These are phyloP conservation scores for Chelmon rostratus DNA, from an alignment of 2,797 vertebrate genomes.

Conservation along the genomic window DNA sequence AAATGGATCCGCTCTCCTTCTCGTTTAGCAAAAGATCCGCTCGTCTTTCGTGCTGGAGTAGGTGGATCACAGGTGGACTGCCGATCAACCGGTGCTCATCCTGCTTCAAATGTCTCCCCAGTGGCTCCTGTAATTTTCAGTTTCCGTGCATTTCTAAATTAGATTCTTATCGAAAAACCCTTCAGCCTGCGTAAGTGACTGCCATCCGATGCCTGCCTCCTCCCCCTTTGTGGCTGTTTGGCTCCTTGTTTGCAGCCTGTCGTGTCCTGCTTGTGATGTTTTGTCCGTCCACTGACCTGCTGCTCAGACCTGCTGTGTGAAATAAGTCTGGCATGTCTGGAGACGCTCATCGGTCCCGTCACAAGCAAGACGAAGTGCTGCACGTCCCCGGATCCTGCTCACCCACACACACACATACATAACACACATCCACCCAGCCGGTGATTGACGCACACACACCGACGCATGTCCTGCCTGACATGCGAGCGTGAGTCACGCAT, in stretches of 20 bases:
- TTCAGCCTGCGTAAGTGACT: slow-evolving; percentile 8
- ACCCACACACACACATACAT: slow-evolving; percentile 23
- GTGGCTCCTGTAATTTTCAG: slow-evolving; percentile 18
- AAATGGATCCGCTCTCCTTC: slow-evolving; percentile 14
- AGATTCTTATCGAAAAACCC: slow-evolving; percentile 35
- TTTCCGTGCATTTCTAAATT: slow-evolving; percentile 47
- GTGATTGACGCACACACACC: slow-evolving; percentile 45
- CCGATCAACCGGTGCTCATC: slow-evolving; percentile 14
- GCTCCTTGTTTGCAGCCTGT: slow-evolving; percentile 10
- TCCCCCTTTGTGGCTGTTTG: not conserved
- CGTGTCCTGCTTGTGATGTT: not conserved
- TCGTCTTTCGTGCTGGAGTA: slow-evolving; percentile 12
- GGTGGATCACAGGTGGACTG: not conserved
- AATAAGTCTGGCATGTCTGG: slow-evolving; percentile 45
- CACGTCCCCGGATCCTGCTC: slow-evolving; percentile 14
- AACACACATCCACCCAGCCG: slow-evolving; percentile 17
- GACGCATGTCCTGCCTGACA: slow-evolving; percentile 59
- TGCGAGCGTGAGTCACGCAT: slow-evolving; percentile 49
- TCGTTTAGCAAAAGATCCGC: slow-evolving; percentile 10
- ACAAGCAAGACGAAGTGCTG: slow-evolving; percentile 19
- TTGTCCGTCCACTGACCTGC: slow-evolving; percentile 26
- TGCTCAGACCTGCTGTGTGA: slow-evolving; percentile 45
- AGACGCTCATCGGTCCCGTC: slow-evolving; percentile 27
- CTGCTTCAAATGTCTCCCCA: slow-evolving; percentile 1
- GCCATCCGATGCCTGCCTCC: slow-evolving; percentile 27